Evolutionary conservation across 2,113 vertebrate species (phyloP), one percentile per base, ranked within the genome.

Genomic region (Verasper variegatus): DNA sequence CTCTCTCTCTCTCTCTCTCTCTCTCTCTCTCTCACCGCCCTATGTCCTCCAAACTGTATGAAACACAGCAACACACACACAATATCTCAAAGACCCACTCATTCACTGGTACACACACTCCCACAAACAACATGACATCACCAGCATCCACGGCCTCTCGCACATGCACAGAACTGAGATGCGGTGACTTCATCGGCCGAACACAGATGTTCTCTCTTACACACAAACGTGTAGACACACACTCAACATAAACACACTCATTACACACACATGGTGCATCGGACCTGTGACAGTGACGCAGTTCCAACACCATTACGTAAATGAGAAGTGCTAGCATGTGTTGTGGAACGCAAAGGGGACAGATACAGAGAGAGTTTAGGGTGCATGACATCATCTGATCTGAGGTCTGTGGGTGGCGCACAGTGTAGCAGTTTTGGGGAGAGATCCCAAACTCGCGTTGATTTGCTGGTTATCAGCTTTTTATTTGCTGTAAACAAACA

Each of bases 271-370:
- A 15, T 27, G 65, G 71, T 61, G 76, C 72, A 66, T 81, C 74
- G 74, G 71, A 80, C n/a, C 74, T 68, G 63, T 71, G 56, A 76
- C 67, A 58, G 86, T 89, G 88, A 93, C 69, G 85, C 82, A 87
- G 76, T 78, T 80, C 60, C 37, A 31, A 68, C 77, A 74, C 67
- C n/a, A 61, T 88, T 90, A 77, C 81, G 78, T 74, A 84, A 91
- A 86, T 79, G 64, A 76, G 63, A 91, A 93, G 83, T 84, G 80
- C 71, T 84, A 67, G 80, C 92, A 92, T 90, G 89, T 93, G 91
- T 86, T 80, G 83, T 67, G 67, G 78, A 75, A 75, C 23, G 54
- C 52, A 20, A 65, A 45, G n/a, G 73, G 20, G 75, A 69, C 67
- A 81, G 66, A 83, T 45, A 59, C 55, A 17, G 55, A 6, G 55